phyloP scores from a whole-genome alignment of 2,888 invertebrate species.

The Cheilosia soror region DNA sequence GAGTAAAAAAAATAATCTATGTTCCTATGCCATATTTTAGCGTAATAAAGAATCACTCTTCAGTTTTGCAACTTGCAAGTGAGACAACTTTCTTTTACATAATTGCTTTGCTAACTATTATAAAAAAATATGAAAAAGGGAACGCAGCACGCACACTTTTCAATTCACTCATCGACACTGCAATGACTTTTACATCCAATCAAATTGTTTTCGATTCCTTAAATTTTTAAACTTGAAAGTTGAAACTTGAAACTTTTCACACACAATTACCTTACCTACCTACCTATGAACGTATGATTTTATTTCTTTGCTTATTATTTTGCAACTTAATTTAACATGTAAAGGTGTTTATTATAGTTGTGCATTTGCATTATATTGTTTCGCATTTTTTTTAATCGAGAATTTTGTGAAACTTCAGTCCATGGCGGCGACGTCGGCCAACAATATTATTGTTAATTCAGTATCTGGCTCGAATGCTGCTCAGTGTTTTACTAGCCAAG shows the following conservation, averaged over 20 bases:
- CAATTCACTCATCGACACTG: no score
- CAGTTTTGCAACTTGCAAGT: no score
- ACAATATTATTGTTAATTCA: constrained; percentile 83
- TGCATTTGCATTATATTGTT: constrained; percentile 13
- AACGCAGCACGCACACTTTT: no score
- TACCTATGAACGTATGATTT: background rate
- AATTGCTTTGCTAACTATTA: no score
- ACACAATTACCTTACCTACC: constrained; percentile 2
- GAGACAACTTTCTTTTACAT: no score
- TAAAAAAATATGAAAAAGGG: no score
- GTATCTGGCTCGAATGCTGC: constrained; percentile 81
- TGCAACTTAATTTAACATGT: constrained; percentile 27
- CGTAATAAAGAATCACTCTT: no score
- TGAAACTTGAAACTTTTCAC: constrained; percentile 10
- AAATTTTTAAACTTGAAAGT: background rate
- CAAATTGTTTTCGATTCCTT: no score
- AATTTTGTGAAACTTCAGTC: constrained; percentile 59
- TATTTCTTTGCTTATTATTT: constrained; percentile 38
- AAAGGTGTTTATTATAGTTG: constrained; percentile 31
- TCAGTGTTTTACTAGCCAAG: constrained; percentile 79
- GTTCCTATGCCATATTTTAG: no score
- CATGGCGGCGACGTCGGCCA: constrained; percentile 81
- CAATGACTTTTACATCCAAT: no score
- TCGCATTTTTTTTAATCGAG: constrained; percentile 18
- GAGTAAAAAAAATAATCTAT: no score